These are phyloP conservation scores for Sinocyclocheilus anophthalmus DNA, from an alignment of 2,113 vertebrate genomes.

Conservation along the genomic window DNA sequence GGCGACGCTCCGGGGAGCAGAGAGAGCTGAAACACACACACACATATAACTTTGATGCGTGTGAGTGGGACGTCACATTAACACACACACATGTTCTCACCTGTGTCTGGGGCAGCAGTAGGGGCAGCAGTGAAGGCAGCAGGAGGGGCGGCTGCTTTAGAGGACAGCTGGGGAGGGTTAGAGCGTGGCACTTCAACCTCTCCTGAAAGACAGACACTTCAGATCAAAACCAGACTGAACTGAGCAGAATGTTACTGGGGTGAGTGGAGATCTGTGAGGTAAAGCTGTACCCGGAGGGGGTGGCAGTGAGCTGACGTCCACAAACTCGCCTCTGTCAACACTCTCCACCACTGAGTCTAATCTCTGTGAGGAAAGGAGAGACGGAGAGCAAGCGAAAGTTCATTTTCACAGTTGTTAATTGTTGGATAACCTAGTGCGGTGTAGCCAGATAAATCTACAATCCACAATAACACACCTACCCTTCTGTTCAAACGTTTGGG, in stretches of 20 bases:
- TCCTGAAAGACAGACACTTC: constrained; percentile 55
- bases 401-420: background rate
- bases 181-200: constrained; percentile 54
- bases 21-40: constrained; percentile 68
- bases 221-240: background rate
- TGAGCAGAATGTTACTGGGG: background rate
- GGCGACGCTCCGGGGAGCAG: constrained; percentile 75
- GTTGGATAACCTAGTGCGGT: background rate
- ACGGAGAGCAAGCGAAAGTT: background rate
- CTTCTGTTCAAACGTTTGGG: background rate
- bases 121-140: background rate
- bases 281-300: constrained; percentile 81
- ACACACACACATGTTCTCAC: constrained; percentile 52
- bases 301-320: constrained; percentile 78
- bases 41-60: background rate
- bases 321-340: constrained; percentile 71
- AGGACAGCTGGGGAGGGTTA: constrained; percentile 53
- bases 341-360: constrained; percentile 79
- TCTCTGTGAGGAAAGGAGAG: constrained; percentile 49
- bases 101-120: constrained; percentile 25
- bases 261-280: constrained; percentile 9
- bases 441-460: background rate
- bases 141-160: constrained; percentile 58
- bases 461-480: background rate
- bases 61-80: background rate